These are phyloP conservation scores for Coccyzus lansbergi DNA, from an alignment of 2,797 vertebrate species.

Conservation along the genomic window DNA sequence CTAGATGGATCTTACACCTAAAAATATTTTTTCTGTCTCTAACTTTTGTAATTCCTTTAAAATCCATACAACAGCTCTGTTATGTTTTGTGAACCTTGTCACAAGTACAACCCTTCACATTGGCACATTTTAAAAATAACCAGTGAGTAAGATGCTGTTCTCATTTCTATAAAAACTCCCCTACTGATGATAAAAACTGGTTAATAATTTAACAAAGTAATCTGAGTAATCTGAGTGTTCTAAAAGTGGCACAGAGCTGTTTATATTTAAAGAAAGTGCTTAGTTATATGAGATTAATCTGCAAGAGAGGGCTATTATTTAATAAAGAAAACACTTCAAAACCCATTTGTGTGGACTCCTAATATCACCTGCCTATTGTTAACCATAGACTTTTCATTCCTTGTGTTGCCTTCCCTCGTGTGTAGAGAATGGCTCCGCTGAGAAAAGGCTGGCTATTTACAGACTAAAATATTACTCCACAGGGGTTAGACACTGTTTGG, in stretches of 20 bases:
- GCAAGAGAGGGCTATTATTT: neutral
- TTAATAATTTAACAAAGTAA: slow-evolving; percentile 73
- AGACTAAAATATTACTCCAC: neutral
- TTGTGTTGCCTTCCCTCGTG: fast-evolving
- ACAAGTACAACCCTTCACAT: slow-evolving; percentile 31
- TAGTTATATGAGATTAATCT: slow-evolving; percentile 52
- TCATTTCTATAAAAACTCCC: slow-evolving; percentile 62
- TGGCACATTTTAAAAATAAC: slow-evolving; percentile 72
- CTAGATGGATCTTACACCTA: neutral
- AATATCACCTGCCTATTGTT: neutral
- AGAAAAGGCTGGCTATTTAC: neutral
- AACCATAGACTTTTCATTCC: neutral
- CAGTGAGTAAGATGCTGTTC: slow-evolving; percentile 62
- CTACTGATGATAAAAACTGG: slow-evolving; percentile 50
- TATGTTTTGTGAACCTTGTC: slow-evolving; percentile 4
- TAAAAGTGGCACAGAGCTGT: slow-evolving; percentile 41
- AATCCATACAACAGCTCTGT: slow-evolving; percentile 9
- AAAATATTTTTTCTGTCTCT: neutral
- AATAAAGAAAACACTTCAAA: slow-evolving; percentile 22
- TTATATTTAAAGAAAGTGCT: slow-evolving; percentile 57
- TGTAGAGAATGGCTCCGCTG: neutral
- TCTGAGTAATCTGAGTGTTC: slow-evolving; percentile 45
- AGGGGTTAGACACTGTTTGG: neutral
- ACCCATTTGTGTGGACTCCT: neutral
- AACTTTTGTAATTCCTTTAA: slow-evolving; percentile 21